Evolutionary conservation across 1,140 invertebrate species (phyloP), one percentile per base, ranked within the genome.

Genomic region (Caenorhabditis remanei): DNA sequence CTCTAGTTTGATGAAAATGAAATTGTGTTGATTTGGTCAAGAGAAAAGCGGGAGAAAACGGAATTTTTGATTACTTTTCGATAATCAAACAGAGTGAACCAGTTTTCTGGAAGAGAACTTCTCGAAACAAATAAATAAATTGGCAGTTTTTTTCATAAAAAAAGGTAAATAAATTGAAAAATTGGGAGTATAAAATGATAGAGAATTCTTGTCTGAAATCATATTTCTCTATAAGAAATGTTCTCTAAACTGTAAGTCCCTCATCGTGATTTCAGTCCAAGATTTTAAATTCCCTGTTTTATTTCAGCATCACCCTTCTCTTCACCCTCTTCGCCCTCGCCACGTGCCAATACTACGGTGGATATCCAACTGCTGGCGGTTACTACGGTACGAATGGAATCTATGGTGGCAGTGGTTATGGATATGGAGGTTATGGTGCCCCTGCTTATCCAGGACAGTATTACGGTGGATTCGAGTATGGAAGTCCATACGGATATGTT

Each of bases 401-500:
- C 56, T 58, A 58, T 21, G 56, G 56, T n/a, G 56, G 56, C 16
- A n/a, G 9, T 53, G 9, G 0, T 53, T 9, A 21, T 58, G 56
- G 4, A 21, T 58, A 58, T n/a, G 2, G 2, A n/a, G 56, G 11
- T n/a, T 58, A 58, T 19, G 56, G 56, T 58, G 16, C 8, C 14
- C n/a, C 14, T 5, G 21, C 8, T n/a, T 53, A 53, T 53, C 50
- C 50, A 53, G 56, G 56, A 58, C 19, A 21, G 56, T 58, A 58
- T 58, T 58, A 58, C 56, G 56, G 56, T 58, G 56, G 56, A 58
- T 58, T n/a, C 21, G 56, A 58, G 8, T 58, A 58, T n/a, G 56
- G 56, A n/a, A 58, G 56, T 8, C 56, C 56, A n/a, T 58, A 58
- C 21, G 56, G 56, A n/a, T 58, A 58, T 21, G 56, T 58, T 58